phyloP scores from a whole-genome alignment of 2,797 vertebrate genomes.

The Crax fasciolata region DNA sequence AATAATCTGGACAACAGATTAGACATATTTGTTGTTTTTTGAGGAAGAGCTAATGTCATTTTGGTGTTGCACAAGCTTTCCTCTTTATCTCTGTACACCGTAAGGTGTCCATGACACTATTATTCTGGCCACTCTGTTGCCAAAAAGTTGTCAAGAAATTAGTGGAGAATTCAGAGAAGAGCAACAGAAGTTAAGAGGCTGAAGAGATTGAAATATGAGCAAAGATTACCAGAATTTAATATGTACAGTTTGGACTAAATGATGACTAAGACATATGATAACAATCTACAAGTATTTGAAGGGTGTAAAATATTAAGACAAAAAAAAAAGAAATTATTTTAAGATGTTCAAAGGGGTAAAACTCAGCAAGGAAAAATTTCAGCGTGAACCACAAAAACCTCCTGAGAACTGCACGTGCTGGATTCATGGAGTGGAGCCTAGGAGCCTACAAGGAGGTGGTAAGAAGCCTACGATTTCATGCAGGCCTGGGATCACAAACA shows the following conservation, averaged over 20 bases:
- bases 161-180: constrained; percentile 66
- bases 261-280: constrained; percentile 71
- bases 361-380: constrained; percentile 51
- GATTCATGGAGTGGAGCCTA: neutral
- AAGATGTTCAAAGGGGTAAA: constrained; percentile 55
- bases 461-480: neutral
- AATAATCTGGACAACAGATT: constrained; percentile 67
- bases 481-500: neutral
- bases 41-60: constrained; percentile 61
- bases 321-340: constrained; percentile 66
- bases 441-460: neutral
- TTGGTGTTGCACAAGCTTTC: constrained; percentile 59
- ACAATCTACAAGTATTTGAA: constrained; percentile 77
- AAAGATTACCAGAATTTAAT: constrained; percentile 77
- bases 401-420: neutral
- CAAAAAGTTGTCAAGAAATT: constrained; percentile 77
- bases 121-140: constrained; percentile 71
- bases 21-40: constrained; percentile 73
- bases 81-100: constrained; percentile 67
- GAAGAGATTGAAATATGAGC: constrained; percentile 76
- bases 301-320: constrained; percentile 72
- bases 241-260: constrained; percentile 76
- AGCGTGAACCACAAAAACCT: constrained; percentile 51
- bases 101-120: constrained; percentile 73
- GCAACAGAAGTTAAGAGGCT: constrained; percentile 77